phyloP scores from a whole-genome alignment of 2,797 vertebrate genomes.

The Sebastes ruberrimus region DNA sequence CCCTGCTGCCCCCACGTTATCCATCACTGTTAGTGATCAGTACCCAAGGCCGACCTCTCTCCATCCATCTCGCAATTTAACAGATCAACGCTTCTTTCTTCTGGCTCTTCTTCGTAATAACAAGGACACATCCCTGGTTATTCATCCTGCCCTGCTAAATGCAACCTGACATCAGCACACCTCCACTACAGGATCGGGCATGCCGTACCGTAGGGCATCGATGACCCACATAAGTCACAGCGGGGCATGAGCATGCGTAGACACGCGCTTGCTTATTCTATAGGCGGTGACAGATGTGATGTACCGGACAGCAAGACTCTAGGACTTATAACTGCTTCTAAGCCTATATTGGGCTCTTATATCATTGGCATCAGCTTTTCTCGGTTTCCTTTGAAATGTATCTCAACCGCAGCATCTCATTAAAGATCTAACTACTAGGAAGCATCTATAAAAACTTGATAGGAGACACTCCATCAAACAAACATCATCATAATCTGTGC shows the following conservation, averaged over 20 bases:
- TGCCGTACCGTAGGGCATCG: slow-evolving; percentile 63
- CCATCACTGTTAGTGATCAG: slow-evolving; percentile 40
- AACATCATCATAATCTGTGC: not conserved
- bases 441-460: not conserved
- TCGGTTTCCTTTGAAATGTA: not conserved
- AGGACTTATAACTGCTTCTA: slow-evolving; percentile 23
- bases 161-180: slow-evolving; percentile 71
- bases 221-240: slow-evolving; percentile 75
- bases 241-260: slow-evolving; percentile 39
- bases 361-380: not conserved
- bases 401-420: not conserved
- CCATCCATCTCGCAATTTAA: slow-evolving; percentile 40
- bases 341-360: not conserved
- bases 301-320: slow-evolving; percentile 15
- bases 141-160: slow-evolving; percentile 57
- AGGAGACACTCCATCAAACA: not conserved
- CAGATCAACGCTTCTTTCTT: slow-evolving; percentile 38
- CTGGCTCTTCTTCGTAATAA: slow-evolving; percentile 41
- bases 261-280: slow-evolving; percentile 37
- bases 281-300: slow-evolving; percentile 58
- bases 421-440: not conserved
- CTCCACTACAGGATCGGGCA: slow-evolving; percentile 66
- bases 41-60: slow-evolving; percentile 27
- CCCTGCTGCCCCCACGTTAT: slow-evolving; percentile 28
- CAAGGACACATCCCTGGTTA: slow-evolving; percentile 55